These are phyloP conservation scores for Megaceryle maxima DNA, from an alignment of 2,113 vertebrate genomes.

Conservation along the genomic window DNA sequence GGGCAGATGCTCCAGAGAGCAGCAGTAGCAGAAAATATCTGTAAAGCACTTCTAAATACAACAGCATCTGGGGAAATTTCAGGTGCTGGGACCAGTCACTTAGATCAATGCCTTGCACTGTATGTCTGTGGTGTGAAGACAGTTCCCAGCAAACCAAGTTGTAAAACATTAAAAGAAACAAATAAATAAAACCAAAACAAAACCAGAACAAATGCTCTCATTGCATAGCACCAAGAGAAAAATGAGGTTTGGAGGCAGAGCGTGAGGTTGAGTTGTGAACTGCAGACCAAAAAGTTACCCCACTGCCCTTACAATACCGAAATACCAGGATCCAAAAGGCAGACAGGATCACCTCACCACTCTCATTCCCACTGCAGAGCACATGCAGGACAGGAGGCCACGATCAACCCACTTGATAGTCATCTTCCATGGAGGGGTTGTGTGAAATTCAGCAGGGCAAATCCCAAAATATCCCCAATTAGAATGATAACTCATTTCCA, in stretches of 20 bases:
- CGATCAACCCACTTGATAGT: background rate
- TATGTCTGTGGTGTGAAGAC: background rate
- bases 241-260: background rate
- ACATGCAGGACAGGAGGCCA: background rate
- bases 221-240: background rate
- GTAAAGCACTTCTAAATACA: background rate
- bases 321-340: background rate
- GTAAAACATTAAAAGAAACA: background rate
- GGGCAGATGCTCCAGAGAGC: background rate
- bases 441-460: background rate
- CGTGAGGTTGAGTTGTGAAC: background rate
- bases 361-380: rapidly evolving
- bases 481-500: constrained; percentile 37
- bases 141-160: background rate
- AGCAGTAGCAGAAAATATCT: background rate
- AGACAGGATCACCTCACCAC: background rate
- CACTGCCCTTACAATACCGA: background rate
- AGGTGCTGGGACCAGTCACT: background rate
- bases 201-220: background rate
- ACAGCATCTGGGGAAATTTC: background rate
- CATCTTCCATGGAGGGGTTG: background rate
- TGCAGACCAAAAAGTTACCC: background rate
- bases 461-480: constrained; percentile 34
- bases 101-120: background rate
- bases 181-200: no score